Evolutionary conservation across 2,113 vertebrate species (phyloP), one percentile per base, ranked within the genome.

Genomic region (Notothenia rossii): DNA sequence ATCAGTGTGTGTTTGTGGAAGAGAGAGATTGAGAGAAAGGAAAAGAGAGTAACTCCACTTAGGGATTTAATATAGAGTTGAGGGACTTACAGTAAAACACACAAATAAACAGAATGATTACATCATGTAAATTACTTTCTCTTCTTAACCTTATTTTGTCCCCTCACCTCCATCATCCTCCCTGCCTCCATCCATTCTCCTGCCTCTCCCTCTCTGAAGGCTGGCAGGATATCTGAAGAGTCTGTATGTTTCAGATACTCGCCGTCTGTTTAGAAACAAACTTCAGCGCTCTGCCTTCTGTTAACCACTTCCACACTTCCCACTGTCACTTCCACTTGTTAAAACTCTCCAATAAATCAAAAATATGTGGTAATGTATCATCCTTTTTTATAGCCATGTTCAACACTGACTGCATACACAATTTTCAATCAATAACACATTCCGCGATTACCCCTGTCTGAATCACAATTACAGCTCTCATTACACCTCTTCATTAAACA

Each of bases 261-360:
- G 67, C 84, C 75, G 54, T 88, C 87, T 90, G 89, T 89, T 90
- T 76, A 70, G 77, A 82, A 75, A 85, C 72, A 77, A 82, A 85
- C 77, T 63, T 72, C 10, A 83, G 66, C 83, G 2, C 10, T 10
- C 40, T 81, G 79, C 79, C 79, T 55, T 61, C 60, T 82, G 64
- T 72, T 75, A 77, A 49, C 58, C 62, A 72, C 60, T 49, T 84
- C 70, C 82, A 81, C 83, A 75, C 75, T 81, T 65, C 64, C 73
- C 78, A 60, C 71, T 33, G 67, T 49, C 68, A 62, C 46, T 71
- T 48, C 29, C 45, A 68, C 9, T 65, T 43, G 17, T 79, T 33
- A 55, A 60, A 80, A 49, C 61, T 45, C 22, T 69, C 63, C 79
- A 88, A 59, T 11, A 65, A 51, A 72, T 67, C 63, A 68, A 40